These are phyloP conservation scores for Betta splendens DNA, from an alignment of 2,797 vertebrate genomes.

Conservation along the genomic window DNA sequence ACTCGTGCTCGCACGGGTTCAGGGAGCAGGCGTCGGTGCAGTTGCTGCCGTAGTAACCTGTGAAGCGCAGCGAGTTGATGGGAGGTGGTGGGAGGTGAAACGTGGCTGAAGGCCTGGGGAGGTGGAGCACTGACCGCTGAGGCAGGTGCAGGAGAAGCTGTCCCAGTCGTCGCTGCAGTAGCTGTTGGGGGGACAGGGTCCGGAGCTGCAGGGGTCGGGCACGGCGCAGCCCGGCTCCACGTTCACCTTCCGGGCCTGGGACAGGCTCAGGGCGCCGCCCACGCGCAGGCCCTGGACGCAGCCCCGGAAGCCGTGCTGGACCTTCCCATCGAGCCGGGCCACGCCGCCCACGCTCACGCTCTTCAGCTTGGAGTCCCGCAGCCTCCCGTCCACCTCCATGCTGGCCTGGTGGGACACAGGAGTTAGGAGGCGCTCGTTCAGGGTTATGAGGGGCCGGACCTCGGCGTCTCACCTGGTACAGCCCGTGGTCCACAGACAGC, in stretches of 20 bases:
- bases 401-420: slow-evolving; percentile 70
- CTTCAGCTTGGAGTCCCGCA: slow-evolving; percentile 85
- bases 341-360: slow-evolving; percentile 87
- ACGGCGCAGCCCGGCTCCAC: slow-evolving; percentile 88
- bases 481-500: slow-evolving; percentile 87
- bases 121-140: slow-evolving; percentile 76
- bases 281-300: slow-evolving; percentile 92
- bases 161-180: slow-evolving; percentile 92
- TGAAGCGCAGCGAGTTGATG: background rate
- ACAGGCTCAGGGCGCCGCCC: slow-evolving; percentile 83
- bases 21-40: slow-evolving; percentile 89
- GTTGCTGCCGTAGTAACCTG: slow-evolving; percentile 90
- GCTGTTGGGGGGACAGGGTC: slow-evolving; percentile 89
- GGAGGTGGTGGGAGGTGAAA: background rate
- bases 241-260: slow-evolving; percentile 82
- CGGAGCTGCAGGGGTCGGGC: slow-evolving; percentile 89
- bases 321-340: slow-evolving; percentile 69
- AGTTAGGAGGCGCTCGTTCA: background rate
- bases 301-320: slow-evolving; percentile 88
- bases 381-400: slow-evolving; percentile 85
- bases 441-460: background rate
- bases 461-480: slow-evolving; percentile 81
- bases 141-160: slow-evolving; percentile 90
- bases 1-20: slow-evolving; percentile 91
- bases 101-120: background rate